Evolutionary conservation across 2,797 vertebrate species (phyloP).

Genomic region (Arrhamphus sclerolepis): DNA sequence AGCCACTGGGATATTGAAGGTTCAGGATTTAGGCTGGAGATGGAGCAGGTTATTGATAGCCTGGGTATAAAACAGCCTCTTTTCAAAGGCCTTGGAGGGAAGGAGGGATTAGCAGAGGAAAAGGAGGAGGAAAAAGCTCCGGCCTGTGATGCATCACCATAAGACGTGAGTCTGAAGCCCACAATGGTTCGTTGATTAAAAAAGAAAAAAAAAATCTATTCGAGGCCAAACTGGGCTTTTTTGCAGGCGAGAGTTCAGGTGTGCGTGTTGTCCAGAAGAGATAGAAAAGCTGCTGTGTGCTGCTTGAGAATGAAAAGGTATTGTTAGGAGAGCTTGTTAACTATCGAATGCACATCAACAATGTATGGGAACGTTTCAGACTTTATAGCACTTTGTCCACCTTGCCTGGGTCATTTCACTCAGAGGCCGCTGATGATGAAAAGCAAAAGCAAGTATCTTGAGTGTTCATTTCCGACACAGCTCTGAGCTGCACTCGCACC

Average conservation of each 20-base stretch:
- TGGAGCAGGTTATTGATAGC: slow-evolving; percentile 68
- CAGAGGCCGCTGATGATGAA: slow-evolving; percentile 1
- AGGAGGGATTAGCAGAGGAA: slow-evolving; percentile 46
- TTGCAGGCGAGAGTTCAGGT: slow-evolving; percentile 41
- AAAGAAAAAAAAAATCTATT: slow-evolving; percentile 53
- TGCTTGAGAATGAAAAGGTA: slow-evolving; percentile 22
- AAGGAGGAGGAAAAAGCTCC: slow-evolving; percentile 27
- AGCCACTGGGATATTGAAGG: slow-evolving; percentile 23
- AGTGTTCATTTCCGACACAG: slow-evolving; percentile 11
- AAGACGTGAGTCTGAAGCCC: slow-evolving; percentile 36
- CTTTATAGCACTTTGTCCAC: slow-evolving; percentile 10
- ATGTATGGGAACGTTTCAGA: slow-evolving; percentile 3
- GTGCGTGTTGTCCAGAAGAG: slow-evolving; percentile 17
- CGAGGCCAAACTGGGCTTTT: slow-evolving; percentile 28
- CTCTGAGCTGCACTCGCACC: not conserved
- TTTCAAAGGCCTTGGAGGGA: slow-evolving; percentile 48
- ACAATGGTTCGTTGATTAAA: slow-evolving; percentile 60
- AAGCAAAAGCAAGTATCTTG: slow-evolving; percentile 6
- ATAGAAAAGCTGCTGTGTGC: slow-evolving; percentile 29
- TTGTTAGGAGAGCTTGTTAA: slow-evolving; percentile 27
- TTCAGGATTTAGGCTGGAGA: slow-evolving; percentile 24
- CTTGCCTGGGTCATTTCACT: slow-evolving; percentile 11
- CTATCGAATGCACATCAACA: slow-evolving; percentile 26
- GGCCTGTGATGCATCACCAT: slow-evolving; percentile 48
- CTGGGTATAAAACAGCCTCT: slow-evolving; percentile 51